Conservation (phyloP, 2,888 invertebrate genomes). For the Tortricodes alternella region DNA sequence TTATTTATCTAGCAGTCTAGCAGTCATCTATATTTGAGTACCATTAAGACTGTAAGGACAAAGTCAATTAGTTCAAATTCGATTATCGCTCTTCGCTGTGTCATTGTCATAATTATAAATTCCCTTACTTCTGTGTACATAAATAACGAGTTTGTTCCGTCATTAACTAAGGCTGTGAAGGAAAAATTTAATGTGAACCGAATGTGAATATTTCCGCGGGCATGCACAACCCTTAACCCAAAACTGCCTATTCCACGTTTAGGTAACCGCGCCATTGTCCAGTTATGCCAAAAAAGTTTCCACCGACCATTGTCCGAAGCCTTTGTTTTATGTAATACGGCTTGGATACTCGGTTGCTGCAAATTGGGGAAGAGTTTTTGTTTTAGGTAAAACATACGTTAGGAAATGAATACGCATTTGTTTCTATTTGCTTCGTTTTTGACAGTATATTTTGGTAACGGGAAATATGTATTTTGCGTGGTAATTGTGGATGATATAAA, state of each 20-base stretch:
- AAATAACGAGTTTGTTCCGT: no score
- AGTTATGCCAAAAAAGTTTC: conserved; percentile 72
- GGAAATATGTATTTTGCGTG: background rate
- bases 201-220: background rate
- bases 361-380: conserved; percentile 55
- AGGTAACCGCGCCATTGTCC: conserved; percentile 66
- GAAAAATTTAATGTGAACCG: background rate
- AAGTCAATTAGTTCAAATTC: no score
- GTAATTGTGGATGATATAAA: no score
- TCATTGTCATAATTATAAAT: no score
- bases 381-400: conserved; percentile 31
- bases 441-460: conserved; percentile 12
- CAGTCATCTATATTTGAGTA: no score
- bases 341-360: conserved; percentile 53
- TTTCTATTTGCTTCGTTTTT: conserved; percentile 22
- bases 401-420: conserved; percentile 13
- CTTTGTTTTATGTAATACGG: conserved; percentile 75
- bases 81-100: no score
- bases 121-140: no score
- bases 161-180: background rate
- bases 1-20: no score
- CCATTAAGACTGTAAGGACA: no score
- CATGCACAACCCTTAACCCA: conserved; percentile 54
- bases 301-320: conserved; percentile 67
- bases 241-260: conserved; percentile 71